Base-by-base conservation (phyloP, 2,888 invertebrate genomes). In the Tetrapedia diversipes region DNA sequence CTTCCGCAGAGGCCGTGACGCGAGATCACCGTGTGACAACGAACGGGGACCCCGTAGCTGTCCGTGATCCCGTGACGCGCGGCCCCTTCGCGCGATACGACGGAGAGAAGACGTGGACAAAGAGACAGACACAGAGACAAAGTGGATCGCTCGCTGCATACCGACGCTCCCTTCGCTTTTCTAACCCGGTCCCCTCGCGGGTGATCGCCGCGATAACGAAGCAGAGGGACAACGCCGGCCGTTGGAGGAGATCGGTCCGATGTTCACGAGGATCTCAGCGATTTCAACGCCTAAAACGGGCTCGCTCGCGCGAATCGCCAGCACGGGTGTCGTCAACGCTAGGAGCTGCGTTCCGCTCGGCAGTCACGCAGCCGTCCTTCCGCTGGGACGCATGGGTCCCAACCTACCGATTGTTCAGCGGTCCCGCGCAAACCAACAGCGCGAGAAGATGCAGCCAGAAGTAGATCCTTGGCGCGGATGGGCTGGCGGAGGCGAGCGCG, bases 401-500 rank as follows among this genome's bases (percentile, higher is more conserved):
- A 54, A 54, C 72, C 85, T 85, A 85, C 83, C 85, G 85, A 45
- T 77, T 65, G 39, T 61, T 51, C 29, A 77, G 75, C 24, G 80
- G 49, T 7, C 57, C 47, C 32, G 80, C 82, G 61, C 79, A 78
- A 47, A 83, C 61, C 51, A 86, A 79, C 34, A 86, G 70, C 39
- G 86, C 54, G n/a, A 85, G 77, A 51, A 80, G 80, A 1, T 61
- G 70, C 24, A 83, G 29, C 22, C 67, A 41, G 29, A 85, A 59
- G 73, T 83, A 80, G 57, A 85, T 72, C 69, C 84, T 67, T 6
- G 77, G 56, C 6, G 69, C 56, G 7, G 75, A 74, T 10, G 80
- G 79, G 3, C 84, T 83, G 4, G 94, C 93, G 1, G 95, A 94
- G 29, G 95, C 95, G 59, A 96, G 92, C 1, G 96, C 96, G 89